phyloP scores from a whole-genome alignment of 1,140 invertebrate species.

The Zaprionus africanus region DNA sequence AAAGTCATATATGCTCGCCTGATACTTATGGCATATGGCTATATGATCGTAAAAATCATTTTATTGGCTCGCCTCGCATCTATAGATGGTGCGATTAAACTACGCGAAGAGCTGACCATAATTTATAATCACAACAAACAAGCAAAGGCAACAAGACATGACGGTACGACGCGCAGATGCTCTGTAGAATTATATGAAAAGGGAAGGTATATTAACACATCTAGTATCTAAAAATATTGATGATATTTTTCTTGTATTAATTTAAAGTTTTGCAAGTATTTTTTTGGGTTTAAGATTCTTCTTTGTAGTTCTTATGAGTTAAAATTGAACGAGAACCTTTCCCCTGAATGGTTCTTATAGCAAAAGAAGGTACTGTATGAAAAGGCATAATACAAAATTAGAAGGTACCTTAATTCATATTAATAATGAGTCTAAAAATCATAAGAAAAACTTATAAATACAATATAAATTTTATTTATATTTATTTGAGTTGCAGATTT shows the following conservation, averaged over 20 bases:
- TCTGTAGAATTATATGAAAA: not conserved
- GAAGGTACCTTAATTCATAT: no score
- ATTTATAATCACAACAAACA: constrained; percentile 65
- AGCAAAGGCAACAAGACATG: not conserved
- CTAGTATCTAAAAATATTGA: no score
- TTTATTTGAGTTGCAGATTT: no score
- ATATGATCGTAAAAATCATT: constrained; percentile 58
- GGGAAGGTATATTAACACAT: not conserved
- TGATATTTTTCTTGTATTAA: not conserved
- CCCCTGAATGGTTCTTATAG: no score
- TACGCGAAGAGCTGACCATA: constrained; percentile 42
- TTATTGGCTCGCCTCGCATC: constrained; percentile 54
- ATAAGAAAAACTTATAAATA: no score
- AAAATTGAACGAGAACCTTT: no score
- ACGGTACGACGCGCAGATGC: not conserved
- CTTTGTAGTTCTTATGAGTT: not conserved
- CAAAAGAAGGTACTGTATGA: no score
- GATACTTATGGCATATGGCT: constrained; percentile 52
- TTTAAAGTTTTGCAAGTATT: not conserved
- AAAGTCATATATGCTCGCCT: constrained; percentile 49
- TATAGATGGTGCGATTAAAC: constrained; percentile 63
- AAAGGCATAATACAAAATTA: no score
- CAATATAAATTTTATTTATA: no score
- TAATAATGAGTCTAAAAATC: no score
- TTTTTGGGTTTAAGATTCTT: not conserved